Percentiles rank a stretch among this genome's conserved stretches.
These are phyloP conservation scores for Vireo griseus DNA, from an alignment of 2,797 vertebrate genomes.

Conservation along the genomic window DNA sequence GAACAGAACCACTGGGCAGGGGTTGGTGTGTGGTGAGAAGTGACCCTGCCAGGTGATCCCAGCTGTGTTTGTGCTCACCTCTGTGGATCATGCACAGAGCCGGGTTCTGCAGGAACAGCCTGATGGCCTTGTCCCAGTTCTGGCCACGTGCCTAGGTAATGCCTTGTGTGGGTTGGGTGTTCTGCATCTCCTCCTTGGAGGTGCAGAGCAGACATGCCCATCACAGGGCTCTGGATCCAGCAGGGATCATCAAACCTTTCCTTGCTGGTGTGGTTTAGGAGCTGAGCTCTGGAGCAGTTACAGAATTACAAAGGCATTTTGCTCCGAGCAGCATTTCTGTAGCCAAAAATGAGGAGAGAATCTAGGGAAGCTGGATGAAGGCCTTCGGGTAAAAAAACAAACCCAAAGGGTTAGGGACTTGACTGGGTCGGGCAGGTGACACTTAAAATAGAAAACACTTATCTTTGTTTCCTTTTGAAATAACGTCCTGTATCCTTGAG, in stretches of 20 bases:
- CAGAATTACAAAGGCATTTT: not conserved
- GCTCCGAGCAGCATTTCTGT: accelerated
- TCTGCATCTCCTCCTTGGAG: not conserved
- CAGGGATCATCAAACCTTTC: too few relatives aligned
- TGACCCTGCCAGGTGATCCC: not conserved
- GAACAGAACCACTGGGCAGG: accelerated
- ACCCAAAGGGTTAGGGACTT: not conserved
- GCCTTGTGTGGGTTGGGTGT: accelerated
- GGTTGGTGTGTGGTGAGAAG: not conserved
- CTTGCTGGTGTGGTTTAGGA: not conserved
- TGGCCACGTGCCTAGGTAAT: accelerated
- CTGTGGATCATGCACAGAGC: not conserved
- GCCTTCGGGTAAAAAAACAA: not conserved
- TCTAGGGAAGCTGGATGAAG: not conserved
- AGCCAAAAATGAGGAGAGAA: not conserved
- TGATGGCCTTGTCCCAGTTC: not conserved
- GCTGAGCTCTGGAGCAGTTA: not conserved
- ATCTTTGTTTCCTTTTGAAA: not conserved
- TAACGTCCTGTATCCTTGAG: not conserved
- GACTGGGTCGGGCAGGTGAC: not conserved
- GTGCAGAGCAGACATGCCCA: not conserved
- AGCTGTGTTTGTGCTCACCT: not conserved
- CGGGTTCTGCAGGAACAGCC: not conserved
- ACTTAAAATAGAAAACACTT: not conserved
- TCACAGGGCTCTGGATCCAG: not conserved